Base-by-base conservation (phyloP, 2,888 invertebrate species). In the Drosophila lutescens region DNA sequence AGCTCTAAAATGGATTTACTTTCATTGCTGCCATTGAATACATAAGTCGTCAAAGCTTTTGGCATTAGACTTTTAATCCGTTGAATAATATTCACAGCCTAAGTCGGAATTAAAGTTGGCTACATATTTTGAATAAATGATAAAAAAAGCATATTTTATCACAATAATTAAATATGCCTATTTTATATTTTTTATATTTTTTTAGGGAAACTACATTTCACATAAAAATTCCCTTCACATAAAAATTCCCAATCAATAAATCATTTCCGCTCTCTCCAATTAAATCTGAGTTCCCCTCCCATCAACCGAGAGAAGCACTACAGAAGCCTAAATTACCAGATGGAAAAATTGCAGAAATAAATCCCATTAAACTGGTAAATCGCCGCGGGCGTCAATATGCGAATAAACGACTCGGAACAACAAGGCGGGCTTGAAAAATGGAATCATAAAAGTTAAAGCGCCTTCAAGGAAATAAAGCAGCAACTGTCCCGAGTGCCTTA, bases 181-280 rank as follows among this genome's bases (percentile, higher is more conserved):
- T 17, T 17, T 13, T 1, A 4, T 12, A 34, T 1, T 34, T 5
- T 34, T 1, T 13, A 32, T 32, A 32, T 13, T 34, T 34, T 17
- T 20, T 7, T 26, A 26, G 26, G 26, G 5, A 26, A 26, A 26
- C 26, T 26, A 6, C 26, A 26, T 6, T 26, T 26, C 26, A 26
- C 6, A 26, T 26, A 26, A 26, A 26, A 26, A 26, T 26, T 26
- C 5, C 4, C 57, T 59, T 53, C n/a, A 38, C 34, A n/a, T n/a
- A n/a, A n/a, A n/a, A n/a, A n/a, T n/a, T n/a, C n/a, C 56, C 77
- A 83, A 86, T 86, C 78, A 80, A 86, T 76, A 65, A 54, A 71
- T 80, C 63, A 83, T 86, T 83, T 83, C 76, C 84, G 53, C 36
- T 30, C 17, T 8, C 40, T 3, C 32, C 71, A 86, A 86, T 83